Evolutionary conservation across 2,888 invertebrate species (phyloP).

Genomic region (Xestia sexstrigata): DNA sequence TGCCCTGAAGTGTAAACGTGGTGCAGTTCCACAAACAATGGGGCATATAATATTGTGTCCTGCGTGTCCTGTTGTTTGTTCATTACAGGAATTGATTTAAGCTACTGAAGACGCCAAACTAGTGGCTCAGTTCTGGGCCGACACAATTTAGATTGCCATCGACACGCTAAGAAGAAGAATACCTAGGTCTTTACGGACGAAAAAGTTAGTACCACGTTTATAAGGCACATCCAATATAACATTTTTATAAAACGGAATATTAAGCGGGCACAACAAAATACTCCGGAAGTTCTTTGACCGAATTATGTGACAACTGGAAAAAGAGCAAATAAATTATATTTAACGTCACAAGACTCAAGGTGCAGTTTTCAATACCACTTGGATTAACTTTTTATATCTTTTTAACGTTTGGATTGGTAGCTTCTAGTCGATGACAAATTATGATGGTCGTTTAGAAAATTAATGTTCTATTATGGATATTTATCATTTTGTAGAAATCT

Average conservation of each 20-base stretch:
- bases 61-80: too few relatives aligned
- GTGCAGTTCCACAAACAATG: too few relatives aligned
- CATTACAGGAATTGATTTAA: too few relatives aligned
- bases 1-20: too few relatives aligned
- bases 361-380: constrained; percentile 54
- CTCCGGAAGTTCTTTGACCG: constrained; percentile 12
- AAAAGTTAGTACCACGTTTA: background rate
- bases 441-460: constrained; percentile 32
- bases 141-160: too few relatives aligned
- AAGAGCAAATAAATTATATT: constrained; percentile 45
- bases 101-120: too few relatives aligned
- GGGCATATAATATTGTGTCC: too few relatives aligned
- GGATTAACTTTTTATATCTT: constrained; percentile 48
- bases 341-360: constrained; percentile 37
- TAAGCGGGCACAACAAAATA: background rate
- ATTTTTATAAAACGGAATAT: background rate
- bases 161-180: too few relatives aligned
- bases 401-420: constrained; percentile 35
- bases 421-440: constrained; percentile 55
- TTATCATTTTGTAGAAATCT: constrained; percentile 10
- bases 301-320: constrained; percentile 27
- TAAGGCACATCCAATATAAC: background rate
- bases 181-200: background rate
- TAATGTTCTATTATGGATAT: constrained; percentile 26
- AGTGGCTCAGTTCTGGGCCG: too few relatives aligned